phyloP scores from a whole-genome alignment of 2,113 vertebrate species.

The Elaphurus davidianus region DNA sequence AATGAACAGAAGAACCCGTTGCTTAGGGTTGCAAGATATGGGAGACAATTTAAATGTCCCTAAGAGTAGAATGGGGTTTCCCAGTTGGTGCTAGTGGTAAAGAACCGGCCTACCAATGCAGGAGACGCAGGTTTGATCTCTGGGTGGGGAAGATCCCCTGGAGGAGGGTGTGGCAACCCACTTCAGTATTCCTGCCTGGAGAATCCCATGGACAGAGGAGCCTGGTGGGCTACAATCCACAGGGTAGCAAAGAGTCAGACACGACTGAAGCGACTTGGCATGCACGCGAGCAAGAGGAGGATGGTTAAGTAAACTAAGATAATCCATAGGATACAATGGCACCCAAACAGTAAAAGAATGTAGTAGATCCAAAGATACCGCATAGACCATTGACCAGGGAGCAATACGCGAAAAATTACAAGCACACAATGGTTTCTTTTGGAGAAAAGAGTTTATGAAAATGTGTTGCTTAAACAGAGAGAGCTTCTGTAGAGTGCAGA shows the following conservation, averaged over 20 bases:
- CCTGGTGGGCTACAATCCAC: fast-evolving
- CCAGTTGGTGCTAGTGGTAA: background rate
- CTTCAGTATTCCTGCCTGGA: background rate
- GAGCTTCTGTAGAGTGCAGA: background rate
- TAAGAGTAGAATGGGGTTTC: background rate
- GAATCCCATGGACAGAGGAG: background rate
- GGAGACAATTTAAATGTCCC: background rate
- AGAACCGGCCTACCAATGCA: fast-evolving
- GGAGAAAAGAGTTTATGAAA: background rate
- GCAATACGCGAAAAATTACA: background rate
- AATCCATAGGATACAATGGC: background rate
- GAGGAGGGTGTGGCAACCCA: background rate
- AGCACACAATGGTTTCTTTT: background rate
- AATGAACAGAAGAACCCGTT: background rate
- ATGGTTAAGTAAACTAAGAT: background rate
- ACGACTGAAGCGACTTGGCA: background rate
- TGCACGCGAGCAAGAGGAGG: background rate
- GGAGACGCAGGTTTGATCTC: background rate
- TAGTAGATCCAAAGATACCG: background rate
- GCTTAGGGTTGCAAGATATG: background rate
- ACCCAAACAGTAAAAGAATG: background rate
- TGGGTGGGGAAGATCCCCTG: background rate
- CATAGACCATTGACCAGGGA: background rate
- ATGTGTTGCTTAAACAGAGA: background rate
- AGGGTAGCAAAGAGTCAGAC: background rate